phyloP scores from a whole-genome alignment of 2,888 invertebrate species.

The Leptogaster cylindrica region DNA sequence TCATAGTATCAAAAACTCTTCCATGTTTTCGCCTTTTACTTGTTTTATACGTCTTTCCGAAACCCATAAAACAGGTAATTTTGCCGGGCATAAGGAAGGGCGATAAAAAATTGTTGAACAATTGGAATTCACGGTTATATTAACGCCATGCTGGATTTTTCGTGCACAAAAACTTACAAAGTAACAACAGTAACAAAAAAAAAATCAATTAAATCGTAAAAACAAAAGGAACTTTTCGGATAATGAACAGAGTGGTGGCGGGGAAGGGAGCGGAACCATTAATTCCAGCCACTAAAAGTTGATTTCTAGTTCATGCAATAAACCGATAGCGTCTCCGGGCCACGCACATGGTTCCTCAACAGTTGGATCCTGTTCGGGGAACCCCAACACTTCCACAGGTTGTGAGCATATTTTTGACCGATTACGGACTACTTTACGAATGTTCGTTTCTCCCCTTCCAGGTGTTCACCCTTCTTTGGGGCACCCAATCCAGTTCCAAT shows the following conservation, averaged over 20 bases:
- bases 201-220: slow-evolving; percentile 23
- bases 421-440: background rate
- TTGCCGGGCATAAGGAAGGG: background rate
- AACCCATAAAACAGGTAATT: background rate
- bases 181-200: background rate
- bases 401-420: slow-evolving; percentile 7
- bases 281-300: background rate
- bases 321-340: background rate
- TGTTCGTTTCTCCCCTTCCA: no score
- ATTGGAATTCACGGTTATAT: background rate
- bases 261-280: background rate
- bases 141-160: background rate
- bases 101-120: background rate
- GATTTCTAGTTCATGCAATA: background rate
- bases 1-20: background rate
- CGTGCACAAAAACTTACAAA: background rate
- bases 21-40: slow-evolving; percentile 4
- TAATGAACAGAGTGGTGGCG: background rate
- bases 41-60: background rate
- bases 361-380: background rate
- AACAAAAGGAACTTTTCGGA: background rate
- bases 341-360: slow-evolving; percentile 3
- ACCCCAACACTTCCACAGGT: background rate
- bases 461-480: no score
- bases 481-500: slow-evolving; percentile 12